Percentiles rank a stretch among this genome's conserved stretches.
Evolutionary conservation across 2,113 vertebrate genomes (phyloP).

Genomic region (Erythrocebus patas): DNA sequence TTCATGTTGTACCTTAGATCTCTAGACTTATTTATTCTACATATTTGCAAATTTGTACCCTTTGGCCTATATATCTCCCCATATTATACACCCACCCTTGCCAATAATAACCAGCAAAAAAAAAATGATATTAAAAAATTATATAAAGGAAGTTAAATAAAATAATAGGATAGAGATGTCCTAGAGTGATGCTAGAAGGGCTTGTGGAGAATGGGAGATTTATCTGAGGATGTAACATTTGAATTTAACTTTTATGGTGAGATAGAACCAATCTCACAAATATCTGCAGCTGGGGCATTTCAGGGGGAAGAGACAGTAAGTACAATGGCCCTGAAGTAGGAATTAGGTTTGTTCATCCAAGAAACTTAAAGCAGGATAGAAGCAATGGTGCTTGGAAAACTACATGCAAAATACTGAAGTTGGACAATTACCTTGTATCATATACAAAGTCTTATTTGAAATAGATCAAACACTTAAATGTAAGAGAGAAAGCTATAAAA

Average conservation of each 20-base stretch:
- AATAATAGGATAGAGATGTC: neutral
- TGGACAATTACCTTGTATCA: neutral
- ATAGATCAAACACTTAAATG: neutral
- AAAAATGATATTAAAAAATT: neutral
- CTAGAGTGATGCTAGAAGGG: neutral
- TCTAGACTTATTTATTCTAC: neutral
- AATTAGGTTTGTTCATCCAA: neutral
- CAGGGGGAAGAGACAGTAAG: neutral
- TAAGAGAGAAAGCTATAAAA: neutral
- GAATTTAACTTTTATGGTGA: neutral
- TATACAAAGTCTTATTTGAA: neutral
- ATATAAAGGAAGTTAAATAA: neutral
- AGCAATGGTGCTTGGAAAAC: neutral
- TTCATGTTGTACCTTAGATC: neutral
- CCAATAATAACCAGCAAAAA: neutral
- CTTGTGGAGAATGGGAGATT: neutral
- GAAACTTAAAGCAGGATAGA: neutral
- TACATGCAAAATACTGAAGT: neutral
- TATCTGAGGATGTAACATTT: neutral
- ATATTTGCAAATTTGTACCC: neutral
- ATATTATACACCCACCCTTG: neutral
- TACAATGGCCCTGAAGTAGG: neutral
- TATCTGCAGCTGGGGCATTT: neutral
- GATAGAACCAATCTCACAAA: neutral
- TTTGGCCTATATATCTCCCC: neutral